Evolutionary conservation across 2,888 invertebrate species (phyloP).

Genomic region (Hypomecis atomaria): DNA sequence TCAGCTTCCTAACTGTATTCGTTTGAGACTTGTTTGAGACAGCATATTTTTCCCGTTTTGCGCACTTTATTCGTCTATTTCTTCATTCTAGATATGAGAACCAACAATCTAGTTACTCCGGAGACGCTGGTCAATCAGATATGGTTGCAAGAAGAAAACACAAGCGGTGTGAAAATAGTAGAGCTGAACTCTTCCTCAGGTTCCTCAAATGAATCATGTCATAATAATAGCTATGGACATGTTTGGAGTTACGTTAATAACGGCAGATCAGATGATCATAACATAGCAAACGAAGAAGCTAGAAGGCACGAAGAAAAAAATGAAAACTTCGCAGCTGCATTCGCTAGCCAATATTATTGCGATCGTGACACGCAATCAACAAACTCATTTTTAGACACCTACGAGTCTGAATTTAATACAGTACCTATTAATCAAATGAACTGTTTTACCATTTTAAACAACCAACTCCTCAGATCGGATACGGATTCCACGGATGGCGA

Average conservation of each 20-base stretch:
- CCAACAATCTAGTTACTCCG: constrained; percentile 45
- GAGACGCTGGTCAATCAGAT: constrained; percentile 52
- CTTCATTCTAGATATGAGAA: constrained; percentile 51
- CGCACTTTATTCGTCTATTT: neutral
- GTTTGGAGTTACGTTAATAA: constrained; percentile 53
- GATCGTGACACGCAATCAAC: constrained; percentile 26
- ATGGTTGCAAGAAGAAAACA: constrained; percentile 54
- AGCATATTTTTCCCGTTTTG: neutral
- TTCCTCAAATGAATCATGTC: constrained; percentile 41
- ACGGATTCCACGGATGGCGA: constrained; percentile 57
- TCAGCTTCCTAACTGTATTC: neutral
- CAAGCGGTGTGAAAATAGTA: constrained; percentile 60
- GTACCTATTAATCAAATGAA: constrained; percentile 51
- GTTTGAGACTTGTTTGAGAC: neutral
- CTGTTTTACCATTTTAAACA: constrained; percentile 63
- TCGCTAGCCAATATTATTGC: constrained; percentile 28
- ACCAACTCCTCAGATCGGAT: constrained; percentile 53
- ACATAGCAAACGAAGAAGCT: constrained; percentile 53
- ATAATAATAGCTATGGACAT: constrained; percentile 41
- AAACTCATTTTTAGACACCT: constrained; percentile 32
- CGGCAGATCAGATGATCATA: constrained; percentile 42
- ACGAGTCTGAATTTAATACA: constrained; percentile 35
- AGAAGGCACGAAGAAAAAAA: constrained; percentile 50
- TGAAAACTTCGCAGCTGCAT: constrained; percentile 26
- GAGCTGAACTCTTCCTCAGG: constrained; percentile 62